Evolutionary conservation across 2,888 invertebrate genomes (phyloP).

Genomic region (Keiferia lycopersicella): DNA sequence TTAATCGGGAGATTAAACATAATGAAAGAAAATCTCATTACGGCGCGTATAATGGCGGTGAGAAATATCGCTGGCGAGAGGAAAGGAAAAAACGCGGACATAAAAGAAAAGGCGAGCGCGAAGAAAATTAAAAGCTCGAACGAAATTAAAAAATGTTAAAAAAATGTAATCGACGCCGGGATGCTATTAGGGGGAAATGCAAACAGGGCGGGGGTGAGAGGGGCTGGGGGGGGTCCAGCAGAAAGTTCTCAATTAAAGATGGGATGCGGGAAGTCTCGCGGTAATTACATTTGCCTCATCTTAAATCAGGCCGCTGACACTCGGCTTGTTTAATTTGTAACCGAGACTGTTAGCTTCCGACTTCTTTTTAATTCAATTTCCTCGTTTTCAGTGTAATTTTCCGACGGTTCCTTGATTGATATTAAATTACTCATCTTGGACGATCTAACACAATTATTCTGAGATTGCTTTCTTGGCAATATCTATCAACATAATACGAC

Average conservation of each 20-base stretch:
- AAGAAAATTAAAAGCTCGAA: conserved; percentile 79
- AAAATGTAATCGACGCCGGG: conserved; percentile 79
- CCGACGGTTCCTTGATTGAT: conserved; percentile 59
- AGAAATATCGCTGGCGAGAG: conserved; percentile 70
- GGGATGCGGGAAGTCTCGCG: conserved; percentile 68
- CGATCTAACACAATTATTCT: conserved; percentile 41
- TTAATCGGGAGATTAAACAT: conserved; percentile 82
- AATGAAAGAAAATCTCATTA: conserved; percentile 82
- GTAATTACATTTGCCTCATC: conserved; percentile 80
- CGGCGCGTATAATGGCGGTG: conserved; percentile 76
- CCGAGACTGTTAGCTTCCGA: conserved; percentile 75
- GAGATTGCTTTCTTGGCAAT: conserved; percentile 29
- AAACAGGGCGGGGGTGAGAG: conserved; percentile 54
- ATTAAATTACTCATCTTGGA: conserved; percentile 52
- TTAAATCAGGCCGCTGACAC: conserved; percentile 74
- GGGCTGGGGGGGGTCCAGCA: conserved; percentile 39
- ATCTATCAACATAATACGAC: conserved; percentile 34
- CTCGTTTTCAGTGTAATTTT: conserved; percentile 55
- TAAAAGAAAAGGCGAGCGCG: conserved; percentile 74
- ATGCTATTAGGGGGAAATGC: conserved; percentile 67
- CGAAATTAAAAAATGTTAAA: conserved; percentile 79
- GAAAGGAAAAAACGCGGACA: conserved; percentile 62
- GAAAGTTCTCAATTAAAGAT: conserved; percentile 78
- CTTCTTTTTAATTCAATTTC: conserved; percentile 70
- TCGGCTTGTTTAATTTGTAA: conserved; percentile 78